Percentiles rank a stretch among this genome's conserved stretches.
These are phyloP conservation scores for Melitaea cinxia DNA, from an alignment of 1,140 invertebrate species.

Conservation along the genomic window DNA sequence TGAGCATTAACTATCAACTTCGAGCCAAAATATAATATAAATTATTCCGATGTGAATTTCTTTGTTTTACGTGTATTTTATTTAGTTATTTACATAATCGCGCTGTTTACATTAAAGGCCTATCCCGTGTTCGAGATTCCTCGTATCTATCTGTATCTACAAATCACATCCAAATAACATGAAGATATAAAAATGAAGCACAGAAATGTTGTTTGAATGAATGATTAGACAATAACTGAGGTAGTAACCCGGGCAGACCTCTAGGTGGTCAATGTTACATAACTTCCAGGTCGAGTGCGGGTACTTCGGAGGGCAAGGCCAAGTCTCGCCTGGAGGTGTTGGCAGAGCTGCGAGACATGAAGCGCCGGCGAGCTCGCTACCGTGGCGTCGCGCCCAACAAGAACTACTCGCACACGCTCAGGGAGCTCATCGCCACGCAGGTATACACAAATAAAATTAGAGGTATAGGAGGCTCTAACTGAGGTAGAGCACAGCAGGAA, in stretches of 20 bases:
- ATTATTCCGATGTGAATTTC: not conserved
- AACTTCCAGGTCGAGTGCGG: slow-evolving; percentile 12
- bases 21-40: not conserved
- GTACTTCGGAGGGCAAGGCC: slow-evolving; percentile 13
- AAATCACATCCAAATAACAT: no score
- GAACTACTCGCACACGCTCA: slow-evolving; percentile 84
- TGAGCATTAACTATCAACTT: not conserved
- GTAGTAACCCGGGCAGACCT: no score
- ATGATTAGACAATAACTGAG: no score
- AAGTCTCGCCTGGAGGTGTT: slow-evolving; percentile 78
- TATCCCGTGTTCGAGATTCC: not conserved
- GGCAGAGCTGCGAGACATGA: slow-evolving; percentile 84
- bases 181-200: no score
- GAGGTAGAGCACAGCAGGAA: no score
- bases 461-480: no score
- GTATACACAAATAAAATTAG: no score
- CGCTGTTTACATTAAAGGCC: not conserved
- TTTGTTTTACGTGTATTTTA: slow-evolving; percentile 12
- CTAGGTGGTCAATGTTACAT: no score
- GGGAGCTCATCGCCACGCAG: slow-evolving; percentile 85
- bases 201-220: no score
- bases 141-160: not conserved
- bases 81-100: slow-evolving; percentile 12
- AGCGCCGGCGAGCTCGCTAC: slow-evolving; percentile 84
- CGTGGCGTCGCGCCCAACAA: slow-evolving; percentile 85